These are phyloP conservation scores for Euglossa dilemma DNA, from an alignment of 1,140 invertebrate genomes.

Conservation along the genomic window DNA sequence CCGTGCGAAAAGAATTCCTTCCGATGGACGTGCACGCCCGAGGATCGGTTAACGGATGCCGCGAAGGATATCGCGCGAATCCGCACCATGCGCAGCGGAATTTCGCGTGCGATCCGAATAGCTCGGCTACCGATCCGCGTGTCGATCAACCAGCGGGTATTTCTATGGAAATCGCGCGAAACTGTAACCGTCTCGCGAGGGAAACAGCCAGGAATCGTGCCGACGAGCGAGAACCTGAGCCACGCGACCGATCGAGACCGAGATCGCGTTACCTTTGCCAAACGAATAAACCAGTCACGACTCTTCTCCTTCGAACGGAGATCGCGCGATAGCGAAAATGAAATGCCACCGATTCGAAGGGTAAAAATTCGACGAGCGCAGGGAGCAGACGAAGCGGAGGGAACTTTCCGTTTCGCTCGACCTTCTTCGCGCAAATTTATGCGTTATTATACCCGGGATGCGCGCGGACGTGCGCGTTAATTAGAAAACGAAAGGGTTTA, in stretches of 20 bases:
- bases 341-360: too few relatives aligned
- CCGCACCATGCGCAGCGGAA: background rate
- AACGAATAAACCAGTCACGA: too few relatives aligned
- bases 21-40: background rate
- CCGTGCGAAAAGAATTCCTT: constrained; percentile 8
- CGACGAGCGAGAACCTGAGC: background rate
- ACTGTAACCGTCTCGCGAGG: background rate
- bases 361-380: too few relatives aligned
- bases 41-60: constrained; percentile 16
- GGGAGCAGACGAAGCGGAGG: background rate
- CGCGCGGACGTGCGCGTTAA: constrained; percentile 21
- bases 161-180: background rate
- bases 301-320: too few relatives aligned
- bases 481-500: constrained; percentile 60
- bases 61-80: constrained; percentile 14
- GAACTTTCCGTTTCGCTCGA: constrained; percentile 56
- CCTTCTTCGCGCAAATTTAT: constrained; percentile 39
- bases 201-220: background rate
- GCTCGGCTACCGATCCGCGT: background rate
- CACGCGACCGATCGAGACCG: background rate
- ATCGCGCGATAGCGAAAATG: too few relatives aligned
- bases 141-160: background rate
- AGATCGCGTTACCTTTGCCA: background rate
- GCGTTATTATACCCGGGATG: constrained; percentile 43
- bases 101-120: background rate